Evolutionary conservation across 2,113 vertebrate species (phyloP), one percentile per base, ranked within the genome.

Genomic region (Rallus limicola): DNA sequence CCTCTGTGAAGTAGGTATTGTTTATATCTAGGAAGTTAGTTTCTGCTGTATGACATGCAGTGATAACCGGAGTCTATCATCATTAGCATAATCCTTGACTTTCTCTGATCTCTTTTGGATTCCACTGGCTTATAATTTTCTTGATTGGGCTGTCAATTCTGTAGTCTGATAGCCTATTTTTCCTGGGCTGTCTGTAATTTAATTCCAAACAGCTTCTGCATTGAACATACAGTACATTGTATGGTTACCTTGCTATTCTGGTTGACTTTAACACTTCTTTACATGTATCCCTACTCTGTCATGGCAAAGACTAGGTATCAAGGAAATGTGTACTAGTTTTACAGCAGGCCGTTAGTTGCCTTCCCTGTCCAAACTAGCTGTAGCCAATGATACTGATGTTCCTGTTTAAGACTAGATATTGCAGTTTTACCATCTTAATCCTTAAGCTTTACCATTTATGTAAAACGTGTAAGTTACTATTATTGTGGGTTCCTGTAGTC

Each of bases 161-260:
- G 46, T 42, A 80, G 31, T 58, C 20, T 21, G 33, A 42, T 36
- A 46, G 16, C 13, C 17, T 29, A 0, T 20, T 63, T 79, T 44
- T 67, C 16, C 26, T 75, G 4, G 34, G 34, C 42, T 86, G 15
- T 16, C 34, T 80, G 17, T 2, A 72, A 8, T 80, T 72, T 24
- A 58, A 16, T 8, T 29, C 40, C 50, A 44, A 42, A 84, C n/a
- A 33, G 7, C 25, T 68, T 67, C 80, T 71, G 75, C 14, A 26
- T 63, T 15, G 3, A 13, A 10, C 3, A 5, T 10, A 3, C 13
- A 15, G 36, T 26, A 13, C 6, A 8, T 65, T 13, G 29, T 1
- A 1, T 16, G 17, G 23, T 62, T 58, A 69, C 34, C 25, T 52
- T n/a, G 29, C 56, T 91, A 25, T 79, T 28, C 33, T 48, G 21